Evolutionary conservation across 1,140 invertebrate genomes (phyloP).

Genomic region (Hyles vespertilio): DNA sequence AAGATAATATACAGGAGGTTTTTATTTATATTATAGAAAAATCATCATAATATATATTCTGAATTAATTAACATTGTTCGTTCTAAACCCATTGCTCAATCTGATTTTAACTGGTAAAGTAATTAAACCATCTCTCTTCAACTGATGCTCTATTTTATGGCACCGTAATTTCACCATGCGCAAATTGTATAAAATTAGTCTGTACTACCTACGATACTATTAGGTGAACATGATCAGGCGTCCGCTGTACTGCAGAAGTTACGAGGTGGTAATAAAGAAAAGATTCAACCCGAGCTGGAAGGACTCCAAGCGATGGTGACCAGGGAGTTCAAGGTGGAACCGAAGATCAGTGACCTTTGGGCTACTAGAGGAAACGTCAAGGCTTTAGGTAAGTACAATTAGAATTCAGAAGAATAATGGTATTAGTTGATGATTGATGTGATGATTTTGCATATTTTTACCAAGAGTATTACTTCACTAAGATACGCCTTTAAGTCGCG

Average conservation of each 20-base stretch:
- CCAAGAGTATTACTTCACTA: too few species aligned
- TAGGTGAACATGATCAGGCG: constrained; percentile 78
- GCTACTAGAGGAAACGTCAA: constrained; percentile 63
- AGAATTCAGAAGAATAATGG: too few species aligned
- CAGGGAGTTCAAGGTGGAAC: constrained; percentile 49
- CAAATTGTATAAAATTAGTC: background rate
- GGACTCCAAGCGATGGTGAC: constrained; percentile 68
- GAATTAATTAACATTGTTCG: too few species aligned
- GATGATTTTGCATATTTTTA: too few species aligned
- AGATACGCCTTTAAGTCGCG: too few species aligned
- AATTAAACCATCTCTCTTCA: too few species aligned
- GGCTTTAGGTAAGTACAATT: constrained; percentile 72
- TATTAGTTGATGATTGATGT: too few species aligned
- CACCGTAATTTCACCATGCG: background rate
- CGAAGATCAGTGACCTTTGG: constrained; percentile 63
- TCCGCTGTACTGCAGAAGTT: constrained; percentile 80
- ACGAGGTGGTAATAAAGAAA: constrained; percentile 76
- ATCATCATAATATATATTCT: too few species aligned
- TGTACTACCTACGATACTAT: background rate
- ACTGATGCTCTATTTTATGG: background rate
- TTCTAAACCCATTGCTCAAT: too few species aligned
- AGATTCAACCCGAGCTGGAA: constrained; percentile 79
- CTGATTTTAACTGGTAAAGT: too few species aligned
- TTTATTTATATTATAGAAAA: too few species aligned
- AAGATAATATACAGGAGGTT: too few species aligned